Evolutionary conservation across 37 sponge, comb jelly and placozoan species (phyloP), one percentile per base, ranked within the genome.

Genomic region (Halisarca cf. caerulea): DNA sequence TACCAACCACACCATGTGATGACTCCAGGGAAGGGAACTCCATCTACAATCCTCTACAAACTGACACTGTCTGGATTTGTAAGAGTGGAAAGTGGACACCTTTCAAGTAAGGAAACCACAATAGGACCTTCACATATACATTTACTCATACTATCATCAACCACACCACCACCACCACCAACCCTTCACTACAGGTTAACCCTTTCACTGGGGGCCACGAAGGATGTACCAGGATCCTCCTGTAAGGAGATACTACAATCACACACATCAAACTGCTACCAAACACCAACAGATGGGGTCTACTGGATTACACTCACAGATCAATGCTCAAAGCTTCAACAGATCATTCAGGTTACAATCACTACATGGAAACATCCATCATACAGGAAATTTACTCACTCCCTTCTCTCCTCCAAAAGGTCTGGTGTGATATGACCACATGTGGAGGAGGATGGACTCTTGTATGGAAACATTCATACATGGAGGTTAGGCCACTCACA

Each of bases 371-470:
- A 11, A 27, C 2, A 25, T 59, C 60, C 60, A 59, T 6, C 23
- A 27, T 25, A 9, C 23, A 59, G 2, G 3, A 6, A 27, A n/a
- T n/a, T n/a, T n/a, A n/a, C n/a, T n/a, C 69, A 32, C 69, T 34
- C 32, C 18, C 43, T 74, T 25, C 3, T 2, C 0, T 23, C 42
- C 77, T 24, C 17, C 23, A n/a, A 15, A 32, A 81, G 82, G 62
- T 59, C 25, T 38, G 30, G 4, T 81, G 82, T 81, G 82, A 81
- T 43, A 81, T 81, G 62, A 36, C 24, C 60, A 59, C 42, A 14
- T 59, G 62, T 81, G 82, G 82, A 60, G 82, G 82, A 81, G 82
- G 82, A 59, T 81, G 82, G 82, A 62, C 82, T 35, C 82, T 81
- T 18, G 82, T 81, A 7, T 81, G 82, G 82, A 58, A 81, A 59